A percentile compares a stretch with the other conserved stretches of the same genome.
These are phyloP conservation scores for Habropoda laboriosa DNA, from an alignment of 1,140 invertebrate genomes.

Conservation along the genomic window DNA sequence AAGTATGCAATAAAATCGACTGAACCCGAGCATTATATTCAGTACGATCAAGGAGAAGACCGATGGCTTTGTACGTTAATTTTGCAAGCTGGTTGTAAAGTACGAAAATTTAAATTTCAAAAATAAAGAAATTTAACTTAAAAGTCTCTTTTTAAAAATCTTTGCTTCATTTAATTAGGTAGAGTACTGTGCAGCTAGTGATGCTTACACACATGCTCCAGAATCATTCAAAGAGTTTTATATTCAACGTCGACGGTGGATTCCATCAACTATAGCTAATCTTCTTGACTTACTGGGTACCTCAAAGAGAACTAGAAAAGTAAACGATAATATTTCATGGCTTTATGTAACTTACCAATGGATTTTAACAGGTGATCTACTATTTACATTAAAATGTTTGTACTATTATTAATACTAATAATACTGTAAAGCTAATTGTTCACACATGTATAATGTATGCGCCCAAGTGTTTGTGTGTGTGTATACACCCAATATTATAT, in stretches of 20 bases:
- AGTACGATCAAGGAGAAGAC: slow-evolving; percentile 96
- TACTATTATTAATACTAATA: not conserved
- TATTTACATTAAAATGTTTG: not conserved
- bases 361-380: slow-evolving; percentile 80
- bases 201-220: slow-evolving; percentile 95
- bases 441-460: too few species aligned
- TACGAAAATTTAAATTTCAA: slow-evolving; percentile 68
- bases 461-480: too few species aligned
- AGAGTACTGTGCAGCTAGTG: slow-evolving; percentile 95
- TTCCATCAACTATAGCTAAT: slow-evolving; percentile 94
- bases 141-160: not conserved
- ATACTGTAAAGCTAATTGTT: too few species aligned
- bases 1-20: slow-evolving; percentile 91
- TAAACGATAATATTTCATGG: slow-evolving; percentile 93
- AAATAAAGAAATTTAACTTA: not conserved
- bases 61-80: slow-evolving; percentile 94
- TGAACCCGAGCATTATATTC: slow-evolving; percentile 93
- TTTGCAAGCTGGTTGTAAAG: slow-evolving; percentile 92
- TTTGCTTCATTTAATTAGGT: slow-evolving; percentile 68
- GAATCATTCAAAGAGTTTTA: slow-evolving; percentile 95
- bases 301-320: slow-evolving; percentile 87
- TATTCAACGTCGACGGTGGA: slow-evolving; percentile 93
- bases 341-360: slow-evolving; percentile 92
- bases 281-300: slow-evolving; percentile 91
- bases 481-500: too few species aligned